Base-by-base conservation (phyloP, 1,140 invertebrate species). In the Nasonia giraulti region DNA sequence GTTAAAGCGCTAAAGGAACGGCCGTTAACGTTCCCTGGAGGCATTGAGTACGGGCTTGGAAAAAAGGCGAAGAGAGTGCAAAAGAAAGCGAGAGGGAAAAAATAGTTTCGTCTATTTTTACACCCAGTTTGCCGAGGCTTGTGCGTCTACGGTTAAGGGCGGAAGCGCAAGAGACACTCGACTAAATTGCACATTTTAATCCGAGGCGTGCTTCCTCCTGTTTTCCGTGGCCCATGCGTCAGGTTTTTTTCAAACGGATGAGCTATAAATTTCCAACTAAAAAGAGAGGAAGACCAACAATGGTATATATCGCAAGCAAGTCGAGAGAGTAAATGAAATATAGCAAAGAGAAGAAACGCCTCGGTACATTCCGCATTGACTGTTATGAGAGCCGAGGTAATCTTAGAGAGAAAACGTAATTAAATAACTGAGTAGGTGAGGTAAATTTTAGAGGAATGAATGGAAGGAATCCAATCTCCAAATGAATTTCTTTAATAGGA, bases 141-240 rank as follows among this genome's bases (percentile, higher is more conserved):
- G 55, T 62, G 17, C 55, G n/a, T 62, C 40, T 20, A 31, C 78
- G 62, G 62, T 33, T 84, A 62, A 80, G 66, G 27, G 50, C 33
- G 66, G 31, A 73, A 82, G 47, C 74, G 14, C 31, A 79, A 37
- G 71, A 83, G 81, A 82, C 81, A 86, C 85, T 86, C 37, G 80
- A 50, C 44, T 68, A 82, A 83, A 86, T 80, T 83, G 76, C 80
- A 82, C 69, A 83, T 80, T 83, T 83, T 83, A 77, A 83, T 83
- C 74, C n/a, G 8, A 76, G 73, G 33, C 50, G 31, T n/a, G 23
- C 47, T 82, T 82, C 27, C 68, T 71, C 11, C 23, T 33, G 37
- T 47, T 40, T n/a, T 75, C 0, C 71, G 17, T 73, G 47, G 23
- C 31, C 47, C 71, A 82, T 66, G 69, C 69, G 47, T n/a, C 50